Base-by-base conservation (phyloP, 2,113 vertebrate genomes). In the Amphilophus citrinellus region DNA sequence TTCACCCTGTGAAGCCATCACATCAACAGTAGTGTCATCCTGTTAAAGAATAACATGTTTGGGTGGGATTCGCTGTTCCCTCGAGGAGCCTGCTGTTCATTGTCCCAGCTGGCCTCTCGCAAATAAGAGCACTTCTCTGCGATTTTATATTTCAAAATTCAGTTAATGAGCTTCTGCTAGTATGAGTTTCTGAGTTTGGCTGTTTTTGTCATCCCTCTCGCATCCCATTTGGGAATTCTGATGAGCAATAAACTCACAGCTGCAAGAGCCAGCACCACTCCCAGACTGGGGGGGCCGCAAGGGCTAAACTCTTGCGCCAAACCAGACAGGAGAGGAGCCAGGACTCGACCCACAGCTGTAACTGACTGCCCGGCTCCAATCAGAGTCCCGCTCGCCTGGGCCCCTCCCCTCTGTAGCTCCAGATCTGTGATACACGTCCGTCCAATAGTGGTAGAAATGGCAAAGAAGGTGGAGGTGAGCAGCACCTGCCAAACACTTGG, bases 341-440 rank as follows among this genome's bases (percentile, higher is more conserved):
- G 7, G 75, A 99, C 93, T 0, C 98, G 96, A 5, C 97, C 97
- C 42, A 99, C 95, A 0, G 98, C 98, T 0, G 97, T 98, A 58
- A 99, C 98, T 0, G 98, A 99, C 93, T 99, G 98, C 7, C 98
- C 98, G 0, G 98, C 91, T 2, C 98, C 98, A 0, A 99, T 96
- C 35, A 99, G 92, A 0, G 97, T 96, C n/a, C 98, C 98, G 0
- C 98, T 97, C 90, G 97, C 96, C 83, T 95, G 96, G 0, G 86
- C 87, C 10, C 96, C 96, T 1, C 98, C 97, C 3, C 94, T 83
- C 0, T 94, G 95, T 85, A 99, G 94, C 81, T 98, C 98, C 73
- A 99, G 95, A 68, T 98, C 98, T 0, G 97, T 97, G 93, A 98
- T 94, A 42, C 98, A 98, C 0, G 97, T 98, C 87, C 98, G 96